Base-by-base conservation (phyloP, 2,797 vertebrate genomes). In the Poeciliopsis gracilis region DNA sequence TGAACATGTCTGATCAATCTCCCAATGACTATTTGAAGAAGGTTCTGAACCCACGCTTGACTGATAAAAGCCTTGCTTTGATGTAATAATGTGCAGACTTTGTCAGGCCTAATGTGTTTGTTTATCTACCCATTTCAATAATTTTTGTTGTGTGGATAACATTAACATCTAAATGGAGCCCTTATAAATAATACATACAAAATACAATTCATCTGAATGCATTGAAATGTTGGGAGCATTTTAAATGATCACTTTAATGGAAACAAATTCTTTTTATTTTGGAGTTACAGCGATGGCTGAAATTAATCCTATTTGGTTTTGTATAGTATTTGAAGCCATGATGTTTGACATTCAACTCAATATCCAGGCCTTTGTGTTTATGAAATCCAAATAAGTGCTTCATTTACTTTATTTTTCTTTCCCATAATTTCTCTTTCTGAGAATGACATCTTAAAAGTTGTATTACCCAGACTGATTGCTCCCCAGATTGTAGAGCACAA, bases 401-500 rank as follows among this genome's bases (percentile, higher is more conserved):
- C 16, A 20, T 63, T 63, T 63, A 18, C 30, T 63, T 36, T 36
- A 36, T 20, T 63, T 61, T 28, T n/a, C 11, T 13, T 57, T 53
- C 15, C 57, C 57, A 61, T 61, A 61, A 33, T 61, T 33, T 33
- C 25, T 61, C 10, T 33, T 79, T 76, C 10, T 61, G 3, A 57
- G 28, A 49, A 77, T 69, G 78, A 77, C 81, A 70, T 23, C 36
- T n/a, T 43, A 20, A 20, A 66, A 25, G 43, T 71, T 80, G n/a
- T 76, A 59, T 57, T 77, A 72, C 71, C 15, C 51, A 43, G 41
- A 66, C 43, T 18, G 43, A 76, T 57, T 75, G 33, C 66, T 82
- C 59, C 61, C 75, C 79, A 76, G 83, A 47, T 51, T 73, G 46
- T 46, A 36, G 1, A 79, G 75, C 77, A 67, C 87, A 72, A 87